Evolutionary conservation across 2,113 vertebrate genomes (phyloP), one percentile per base, ranked within the genome.

Genomic region (Saguinus imperator): DNA sequence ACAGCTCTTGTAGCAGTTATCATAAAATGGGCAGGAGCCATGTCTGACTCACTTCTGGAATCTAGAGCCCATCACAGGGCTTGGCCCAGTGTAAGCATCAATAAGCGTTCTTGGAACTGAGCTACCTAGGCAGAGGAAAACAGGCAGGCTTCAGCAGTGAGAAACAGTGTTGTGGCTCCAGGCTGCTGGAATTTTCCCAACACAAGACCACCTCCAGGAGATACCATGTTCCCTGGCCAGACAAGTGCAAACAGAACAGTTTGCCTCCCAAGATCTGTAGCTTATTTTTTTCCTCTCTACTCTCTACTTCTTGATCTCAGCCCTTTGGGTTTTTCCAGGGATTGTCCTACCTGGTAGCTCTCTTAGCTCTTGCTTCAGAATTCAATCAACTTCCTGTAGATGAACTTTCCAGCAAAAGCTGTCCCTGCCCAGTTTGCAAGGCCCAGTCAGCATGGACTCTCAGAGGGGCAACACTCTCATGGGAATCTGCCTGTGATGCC

Each of bases 41-140:
- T 3, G 52, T 43, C 84, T 52, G 80, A 48, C 73, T 85, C 64
- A 73, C 50, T 21, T 58, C 68, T 40, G 16, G 25, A 35, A 45
- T 70, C 48, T 21, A 55, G 68, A 9, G 27, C 52, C 66, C 70
- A 55, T 75, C 91, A 32, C 23, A 2, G 52, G 64, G 61, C 52
- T 93, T 96, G 92, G 77, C 75, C 72, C 52, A 17, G 61, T 11
- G 27, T 23, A 82, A 55, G 73, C 45, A 79, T 50, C 89, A 81
- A 50, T 81, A 92, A 94, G 80, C 14, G 32, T 88, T 81, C 87
- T 80, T 93, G 81, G 64, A 93, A 80, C 76, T 72, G 80, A 94
- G 57, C 72, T 92, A 89, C 4, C 72, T 16, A 58, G 43, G 40
- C 5, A n/a, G 32, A 91, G 66, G 43, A 77, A 83, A 88, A 75